Evolutionary conservation across 2,113 vertebrate species (phyloP).

Genomic region (Corapipo altera): DNA sequence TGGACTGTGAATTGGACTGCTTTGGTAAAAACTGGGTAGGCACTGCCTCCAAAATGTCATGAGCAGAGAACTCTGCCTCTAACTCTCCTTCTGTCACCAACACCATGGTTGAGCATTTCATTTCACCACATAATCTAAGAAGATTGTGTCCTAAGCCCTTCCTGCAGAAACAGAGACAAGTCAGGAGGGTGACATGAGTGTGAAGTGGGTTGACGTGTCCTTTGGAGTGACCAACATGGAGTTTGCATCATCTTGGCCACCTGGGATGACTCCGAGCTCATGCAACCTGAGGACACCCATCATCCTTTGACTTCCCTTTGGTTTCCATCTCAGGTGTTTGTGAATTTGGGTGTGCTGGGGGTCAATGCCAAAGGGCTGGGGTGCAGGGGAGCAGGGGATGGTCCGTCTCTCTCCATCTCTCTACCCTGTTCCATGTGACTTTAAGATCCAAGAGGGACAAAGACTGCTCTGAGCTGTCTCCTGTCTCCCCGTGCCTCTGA

Average conservation of each 20-base stretch:
- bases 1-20: neutral
- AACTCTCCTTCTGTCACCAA: neutral
- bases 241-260: neutral
- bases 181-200: neutral
- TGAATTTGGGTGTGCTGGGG: neutral
- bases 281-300: neutral
- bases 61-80: neutral
- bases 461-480: neutral
- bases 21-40: neutral
- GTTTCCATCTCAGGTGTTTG: neutral
- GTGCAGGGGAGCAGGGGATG: neutral
- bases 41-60: neutral
- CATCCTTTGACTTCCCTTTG: neutral
- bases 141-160: neutral
- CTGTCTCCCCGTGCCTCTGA: neutral
- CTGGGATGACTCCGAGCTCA: fast-evolving
- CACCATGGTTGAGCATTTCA: fast-evolving
- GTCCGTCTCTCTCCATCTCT: neutral
- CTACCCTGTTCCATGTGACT: neutral
- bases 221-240: neutral
- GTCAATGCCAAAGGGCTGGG: neutral
- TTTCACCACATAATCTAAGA: neutral
- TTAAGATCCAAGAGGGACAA: neutral
- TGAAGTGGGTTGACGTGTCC: neutral
- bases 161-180: neutral